These are phyloP conservation scores for Punctoribates punctum DNA, from an alignment of 2,888 invertebrate genomes.

Conservation along the genomic window DNA sequence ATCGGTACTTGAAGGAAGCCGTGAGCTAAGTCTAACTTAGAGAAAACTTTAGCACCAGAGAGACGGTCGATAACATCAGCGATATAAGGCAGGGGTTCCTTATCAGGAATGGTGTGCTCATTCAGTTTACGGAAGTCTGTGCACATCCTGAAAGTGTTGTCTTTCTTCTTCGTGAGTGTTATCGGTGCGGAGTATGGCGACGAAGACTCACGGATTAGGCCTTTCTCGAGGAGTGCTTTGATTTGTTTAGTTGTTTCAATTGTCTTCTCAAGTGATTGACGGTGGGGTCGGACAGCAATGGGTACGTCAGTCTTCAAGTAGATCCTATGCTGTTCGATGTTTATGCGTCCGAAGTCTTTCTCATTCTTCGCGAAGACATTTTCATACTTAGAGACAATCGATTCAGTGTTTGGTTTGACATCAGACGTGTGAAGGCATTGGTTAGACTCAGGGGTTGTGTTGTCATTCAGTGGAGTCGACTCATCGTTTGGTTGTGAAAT, in stretches of 20 bases:
- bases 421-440: too few relatives aligned
- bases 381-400: neutral
- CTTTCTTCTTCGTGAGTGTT: constrained; percentile 34
- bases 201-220: constrained; percentile 21
- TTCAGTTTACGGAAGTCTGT: constrained; percentile 43
- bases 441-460: neutral
- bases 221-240: constrained; percentile 18
- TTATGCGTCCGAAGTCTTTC: constrained; percentile 3
- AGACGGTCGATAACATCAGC: constrained; percentile 47
- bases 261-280: neutral
- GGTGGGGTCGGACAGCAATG: constrained; percentile 27
- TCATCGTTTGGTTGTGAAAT: neutral
- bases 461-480: too few relatives aligned
- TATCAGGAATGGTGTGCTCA: constrained; percentile 47
- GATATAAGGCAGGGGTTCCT: constrained; percentile 47
- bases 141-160: constrained; percentile 43
- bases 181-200: constrained; percentile 37
- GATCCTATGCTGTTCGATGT: neutral
- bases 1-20: constrained; percentile 29
- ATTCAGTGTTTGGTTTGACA: neutral
- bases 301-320: neutral
- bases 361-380: neutral
- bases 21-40: constrained; percentile 44
- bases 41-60: constrained; percentile 43
- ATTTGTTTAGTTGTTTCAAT: constrained; percentile 2